A percentile compares a stretch with the other conserved stretches of the same genome.
Conservation (phyloP, 2,888 invertebrate species). For the Chymomyza procnemis region DNA sequence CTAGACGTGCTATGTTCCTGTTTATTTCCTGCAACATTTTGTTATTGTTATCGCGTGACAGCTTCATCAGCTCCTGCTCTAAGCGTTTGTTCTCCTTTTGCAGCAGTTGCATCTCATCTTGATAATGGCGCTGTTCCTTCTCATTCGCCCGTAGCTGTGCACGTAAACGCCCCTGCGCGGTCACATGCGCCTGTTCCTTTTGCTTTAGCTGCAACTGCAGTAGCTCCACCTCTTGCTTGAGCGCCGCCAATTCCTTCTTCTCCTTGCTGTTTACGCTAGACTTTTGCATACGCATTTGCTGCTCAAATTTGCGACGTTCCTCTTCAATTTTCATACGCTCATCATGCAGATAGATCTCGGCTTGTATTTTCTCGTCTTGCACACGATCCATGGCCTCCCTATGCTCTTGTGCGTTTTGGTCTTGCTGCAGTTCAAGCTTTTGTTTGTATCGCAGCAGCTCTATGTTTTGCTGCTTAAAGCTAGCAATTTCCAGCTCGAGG, state of each 20-base stretch:
- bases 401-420: constrained; percentile 83
- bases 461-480: constrained; percentile 80
- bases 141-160: constrained; percentile 87
- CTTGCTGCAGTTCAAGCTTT: constrained; percentile 82
- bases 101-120: constrained; percentile 84
- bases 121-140: constrained; percentile 83
- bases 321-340: constrained; percentile 85
- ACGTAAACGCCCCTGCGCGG: constrained; percentile 85
- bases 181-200: constrained; percentile 87
- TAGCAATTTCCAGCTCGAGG: constrained; percentile 83
- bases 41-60: constrained; percentile 82
- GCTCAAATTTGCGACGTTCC: constrained; percentile 83
- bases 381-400: constrained; percentile 81
- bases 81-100: constrained; percentile 84
- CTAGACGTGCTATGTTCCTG: constrained; percentile 81
- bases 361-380: constrained; percentile 83
- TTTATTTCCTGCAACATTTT: constrained; percentile 88
- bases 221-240: constrained; percentile 83
- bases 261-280: constrained; percentile 83
- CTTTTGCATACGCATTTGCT: constrained; percentile 84
- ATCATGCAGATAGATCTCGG: constrained; percentile 84
- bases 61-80: constrained; percentile 81
- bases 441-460: constrained; percentile 81
- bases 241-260: constrained; percentile 83
- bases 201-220: constrained; percentile 84